Base-by-base conservation (phyloP, 1,140 invertebrate genomes). In the Euschistus heros region DNA sequence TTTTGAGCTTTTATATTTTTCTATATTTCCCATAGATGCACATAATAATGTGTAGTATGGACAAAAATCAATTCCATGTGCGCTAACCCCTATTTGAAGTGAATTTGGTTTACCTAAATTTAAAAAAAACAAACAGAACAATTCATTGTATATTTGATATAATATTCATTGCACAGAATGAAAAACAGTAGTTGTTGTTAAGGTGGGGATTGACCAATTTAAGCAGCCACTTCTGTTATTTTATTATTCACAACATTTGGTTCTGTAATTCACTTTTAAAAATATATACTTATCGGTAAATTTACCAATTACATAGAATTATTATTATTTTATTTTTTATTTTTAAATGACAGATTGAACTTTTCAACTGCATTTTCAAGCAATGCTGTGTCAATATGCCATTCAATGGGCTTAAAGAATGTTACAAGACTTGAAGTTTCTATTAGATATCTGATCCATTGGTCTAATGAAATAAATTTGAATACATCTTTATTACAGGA, bases 361-460 rank as follows among this genome's bases (percentile, higher is more conserved):
- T 96, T 96, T 75, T 94, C 91, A 13, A 96, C 94, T 46, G 85
- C 94, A 0, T 92, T 92, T 73, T 97, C 92, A 1, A 95, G 91
- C 67, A 97, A 98, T 78, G 91, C 92, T 60, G 89, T 97, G 4
- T 92, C 93, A 30, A 96, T 98, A 69, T 95, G 91, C 75, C 81
- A 86, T 68, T 88, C 91, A 67, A 81, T 94, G 60, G 85, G 88
- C 8, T 74, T 96, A 7, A 74, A 76, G 26, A 80, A 85, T 74
- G 78, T 97, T 2, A 80, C 75, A 1, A 81, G 94, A 62, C 77
- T 98, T 61, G 94, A 98, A 80, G 76, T 81, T 20, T 89, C 91
- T 0, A 84, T 80, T 2, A 81, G 91, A 66, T 97, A 95, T 75
- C 74, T 86, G 2, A 79, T 96, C 50, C 78, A 75, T 20, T 82